Base-by-base conservation (phyloP, 2,797 vertebrate genomes). In the Serranus cabrilla region DNA sequence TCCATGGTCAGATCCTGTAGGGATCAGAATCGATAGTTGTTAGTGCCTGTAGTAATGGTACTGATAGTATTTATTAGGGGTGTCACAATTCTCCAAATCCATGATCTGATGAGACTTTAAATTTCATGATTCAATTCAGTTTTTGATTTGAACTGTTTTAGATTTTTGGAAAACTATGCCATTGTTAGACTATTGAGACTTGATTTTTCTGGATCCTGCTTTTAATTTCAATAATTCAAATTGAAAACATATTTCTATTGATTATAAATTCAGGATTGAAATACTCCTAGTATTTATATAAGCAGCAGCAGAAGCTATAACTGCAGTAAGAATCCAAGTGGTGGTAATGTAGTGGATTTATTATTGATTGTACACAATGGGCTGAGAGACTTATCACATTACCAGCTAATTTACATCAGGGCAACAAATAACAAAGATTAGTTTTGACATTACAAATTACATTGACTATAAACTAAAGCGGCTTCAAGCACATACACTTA, bases 1-100 rank as follows among this genome's bases (percentile, higher is more conserved):
- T 72, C 74, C 84, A 83, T 80, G 13, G 10, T 72, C 18, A 12
- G 10, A 67, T 27, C 70, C 56, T 82, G 65, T 17, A 59, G 10
- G 17, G 14, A 61, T 20, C 10, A 72, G 9, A 67, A 54, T 21
- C 23, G 40, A 45, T 11, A 17, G 4, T n/a, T 10, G 5, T 23
- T 47, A 8, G 16, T 23, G 2, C 0, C 11, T 25, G 17, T 39
- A 17, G 17, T 45, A 27, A 51, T 11, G 10, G 6, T 56, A 37
- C 5, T 46, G 17, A 6, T 63, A 34, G 11, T 43, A 20, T 43
- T 34, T 56, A 56, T 16, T 6, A 6, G 34, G 34, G 34, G 5
- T 8, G 34, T 31, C 34, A 34, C 34, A 34, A 34, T 34, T 34
- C 5, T 8, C 34, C 34, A 34, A 34, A 34, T 34, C 34, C 34